Evolutionary conservation across 2,113 vertebrate species (phyloP), one percentile per base, ranked within the genome.

Genomic region (Grallaria varia): DNA sequence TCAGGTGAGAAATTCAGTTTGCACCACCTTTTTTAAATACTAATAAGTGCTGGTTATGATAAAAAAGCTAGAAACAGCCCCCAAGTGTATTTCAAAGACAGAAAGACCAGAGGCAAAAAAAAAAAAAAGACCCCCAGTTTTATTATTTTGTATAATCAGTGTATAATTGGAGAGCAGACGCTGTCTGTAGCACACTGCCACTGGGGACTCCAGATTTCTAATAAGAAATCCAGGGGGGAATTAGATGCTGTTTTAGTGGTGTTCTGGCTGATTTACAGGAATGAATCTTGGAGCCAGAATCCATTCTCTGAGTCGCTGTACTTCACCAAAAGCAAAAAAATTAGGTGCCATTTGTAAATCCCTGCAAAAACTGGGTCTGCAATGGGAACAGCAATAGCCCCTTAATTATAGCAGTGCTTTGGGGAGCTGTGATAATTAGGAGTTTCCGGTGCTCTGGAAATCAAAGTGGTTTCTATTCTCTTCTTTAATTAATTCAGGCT

Each of bases 401-500:
- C 76, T 95, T 92, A 95, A 92, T 94, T 90, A 93, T 77, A 89
- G 66, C 69, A 72, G 92, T 2, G 18, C 83, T 95, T 92, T 79
- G 78, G 88, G 86, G 86, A 95, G 62, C 93, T 45, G 50, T 76
- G 92, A 94, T 94, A 96, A 97, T 95, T 72, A 95, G 93, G 91
- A 95, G 49, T 85, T 96, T 95, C 90, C 87, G 62, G 85, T 94
- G 83, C 55, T 88, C 91, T 95, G 83, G 58, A 97, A 97, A 95
- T 96, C 93, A 97, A 93, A 97, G 84, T 47, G 50, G 56, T 89
- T 97, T 93, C 95, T 95, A 82, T 90, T 93, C 86, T 96, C 85
- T 97, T 93, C 63, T 94, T 95, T 96, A 97, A 96, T 97, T 97
- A 97, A 97, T 95, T 95, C 87, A 88, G 67, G 87, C 83, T 96